Base-by-base conservation (phyloP, 2,113 vertebrate species). In the Sinocyclocheilus anshuiensis region DNA sequence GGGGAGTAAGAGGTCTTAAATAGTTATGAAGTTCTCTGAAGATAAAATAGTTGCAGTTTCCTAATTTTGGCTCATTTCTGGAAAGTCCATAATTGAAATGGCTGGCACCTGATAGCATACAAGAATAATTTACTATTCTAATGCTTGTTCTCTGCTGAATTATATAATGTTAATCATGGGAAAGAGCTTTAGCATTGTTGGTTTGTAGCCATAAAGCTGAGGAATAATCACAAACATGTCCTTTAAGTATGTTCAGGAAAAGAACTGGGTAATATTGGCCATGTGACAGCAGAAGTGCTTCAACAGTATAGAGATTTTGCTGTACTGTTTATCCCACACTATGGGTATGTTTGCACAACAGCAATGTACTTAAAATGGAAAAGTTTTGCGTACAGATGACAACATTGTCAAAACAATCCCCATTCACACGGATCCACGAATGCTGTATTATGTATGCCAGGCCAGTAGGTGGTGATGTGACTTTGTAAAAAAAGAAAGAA, bases 1-100 rank as follows among this genome's bases (percentile, higher is more conserved):
- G 4, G 42, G 61, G 39, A 80, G 33, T 80, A 16, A 77, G 24
- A 79, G 18, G 78, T 63, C 78, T 80, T 67, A 69, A 81, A 81
- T 50, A 13, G 78, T 81, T 81, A 48, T 67, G 13, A 67, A 48
- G 77, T 80, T 42, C 59, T 67, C 39, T 67, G 24, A 81, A 65
- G 59, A 81, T 67, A 45, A 24, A 48, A 81, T 50, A 42, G 53
- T 36, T 29, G 59, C 7, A 26, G n/a, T 65, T 20, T 10, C 0
- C 3, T 50, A 12, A 50, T 50, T 50, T 13, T 50, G 15, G 50
- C 13, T 69, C 0, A 71, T 71, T 71, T 36, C 29, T 20, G 33
- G 1, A 20, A 20, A 71, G 2, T 18, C 15, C 29, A 77, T 0
- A 8, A 4, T 24, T 26, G 6, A 50, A n/a, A 53, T 36, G 67